These are phyloP conservation scores for Heliothis peltigera DNA, from an alignment of 2,888 invertebrate species.

Conservation along the genomic window DNA sequence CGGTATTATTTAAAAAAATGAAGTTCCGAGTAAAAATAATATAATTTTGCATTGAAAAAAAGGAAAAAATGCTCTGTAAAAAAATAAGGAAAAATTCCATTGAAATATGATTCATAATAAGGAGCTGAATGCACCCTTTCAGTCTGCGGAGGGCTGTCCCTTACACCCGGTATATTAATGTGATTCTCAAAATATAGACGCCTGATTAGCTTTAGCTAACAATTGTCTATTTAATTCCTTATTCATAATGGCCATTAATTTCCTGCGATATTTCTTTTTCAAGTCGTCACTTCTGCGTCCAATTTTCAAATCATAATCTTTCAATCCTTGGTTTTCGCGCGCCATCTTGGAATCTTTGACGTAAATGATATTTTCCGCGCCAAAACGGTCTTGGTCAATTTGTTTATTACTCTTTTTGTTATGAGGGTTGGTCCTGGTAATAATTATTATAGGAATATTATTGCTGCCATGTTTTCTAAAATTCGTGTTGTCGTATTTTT, in stretches of 20 bases:
- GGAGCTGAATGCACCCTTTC: too few species aligned
- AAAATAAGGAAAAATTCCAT: too few species aligned
- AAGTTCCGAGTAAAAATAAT: too few species aligned
- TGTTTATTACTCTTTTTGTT: not conserved
- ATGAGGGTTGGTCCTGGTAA: not conserved
- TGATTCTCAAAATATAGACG: constrained; percentile 1
- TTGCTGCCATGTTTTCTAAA: not conserved
- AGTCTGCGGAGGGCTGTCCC: too few species aligned
- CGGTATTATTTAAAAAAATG: too few species aligned
- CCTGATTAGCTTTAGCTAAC: not conserved
- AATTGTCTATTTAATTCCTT: constrained; percentile 7
- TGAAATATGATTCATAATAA: too few species aligned
- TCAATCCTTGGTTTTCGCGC: not conserved
- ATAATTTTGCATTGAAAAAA: too few species aligned
- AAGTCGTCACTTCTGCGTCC: not conserved
- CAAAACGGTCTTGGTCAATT: not conserved
- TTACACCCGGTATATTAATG: too few species aligned
- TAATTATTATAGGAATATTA: not conserved
- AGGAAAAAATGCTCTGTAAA: too few species aligned
- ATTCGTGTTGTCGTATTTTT: not conserved
- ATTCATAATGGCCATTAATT: constrained; percentile 17
- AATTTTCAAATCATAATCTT: not conserved
- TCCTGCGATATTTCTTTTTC: not conserved
- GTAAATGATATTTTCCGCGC: not conserved
- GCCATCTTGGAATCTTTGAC: not conserved